Evolutionary conservation across 2,888 invertebrate genomes (phyloP).

Genomic region (Mythimna loreyi): DNA sequence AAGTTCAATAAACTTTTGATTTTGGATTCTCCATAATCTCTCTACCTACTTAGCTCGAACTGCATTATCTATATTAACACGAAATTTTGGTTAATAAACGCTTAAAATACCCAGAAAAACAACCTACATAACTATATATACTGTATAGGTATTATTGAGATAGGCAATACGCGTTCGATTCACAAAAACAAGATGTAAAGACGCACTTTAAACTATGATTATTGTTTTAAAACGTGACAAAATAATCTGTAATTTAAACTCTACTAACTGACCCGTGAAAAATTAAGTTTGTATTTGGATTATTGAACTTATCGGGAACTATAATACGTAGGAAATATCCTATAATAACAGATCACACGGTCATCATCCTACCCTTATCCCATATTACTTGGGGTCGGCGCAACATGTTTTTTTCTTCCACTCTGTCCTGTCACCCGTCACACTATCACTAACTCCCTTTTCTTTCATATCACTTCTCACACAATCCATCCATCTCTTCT

Average conservation of each 20-base stretch:
- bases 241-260: constrained; percentile 28
- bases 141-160: background rate
- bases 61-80: constrained; percentile 43
- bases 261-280: constrained; percentile 24
- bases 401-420: no score
- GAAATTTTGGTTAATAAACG: constrained; percentile 13
- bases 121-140: background rate
- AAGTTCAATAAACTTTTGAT: constrained; percentile 43
- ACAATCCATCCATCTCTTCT: no score
- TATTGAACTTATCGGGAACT: background rate
- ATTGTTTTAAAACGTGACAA: constrained; percentile 36
- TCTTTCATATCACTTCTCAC: no score
- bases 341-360: background rate
- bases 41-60: background rate
- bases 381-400: no score
- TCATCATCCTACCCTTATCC: no score
- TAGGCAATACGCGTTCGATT: background rate
- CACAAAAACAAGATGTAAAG: constrained; percentile 16
- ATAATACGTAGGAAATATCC: background rate
- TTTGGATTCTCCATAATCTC: background rate
- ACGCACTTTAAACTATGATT: constrained; percentile 16
- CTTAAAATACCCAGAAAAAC: constrained; percentile 36
- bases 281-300: constrained; percentile 18
- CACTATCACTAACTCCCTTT: no score
- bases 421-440: no score